Conservation (phyloP, 2,797 vertebrate genomes). For the Cyclopterus lumpus region DNA sequence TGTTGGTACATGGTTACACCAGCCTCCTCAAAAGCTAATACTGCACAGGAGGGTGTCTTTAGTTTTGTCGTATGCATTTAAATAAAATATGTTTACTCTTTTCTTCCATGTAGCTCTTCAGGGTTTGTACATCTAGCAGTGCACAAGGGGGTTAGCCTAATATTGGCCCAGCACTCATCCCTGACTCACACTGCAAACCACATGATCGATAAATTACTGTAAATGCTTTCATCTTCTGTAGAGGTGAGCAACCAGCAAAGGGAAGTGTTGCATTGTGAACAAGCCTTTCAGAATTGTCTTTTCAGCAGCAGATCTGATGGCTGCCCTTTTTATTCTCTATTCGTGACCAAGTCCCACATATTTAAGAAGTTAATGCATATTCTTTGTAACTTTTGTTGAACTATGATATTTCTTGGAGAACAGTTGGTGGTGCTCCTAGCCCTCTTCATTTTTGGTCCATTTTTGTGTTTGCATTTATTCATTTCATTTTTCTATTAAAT, state of each 20-base stretch:
- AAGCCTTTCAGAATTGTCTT: background rate
- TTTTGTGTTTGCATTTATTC: background rate
- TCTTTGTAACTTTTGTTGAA: background rate
- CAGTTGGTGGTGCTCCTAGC: background rate
- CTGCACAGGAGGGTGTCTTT: constrained; percentile 38
- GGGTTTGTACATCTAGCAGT: constrained; percentile 22
- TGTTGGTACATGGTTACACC: constrained; percentile 66
- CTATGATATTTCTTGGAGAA: background rate
- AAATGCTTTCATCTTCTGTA: constrained; percentile 18
- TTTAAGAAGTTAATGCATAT: background rate
- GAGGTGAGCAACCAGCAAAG: constrained; percentile 3
- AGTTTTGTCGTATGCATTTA: constrained; percentile 24
- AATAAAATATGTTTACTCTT: constrained; percentile 1
- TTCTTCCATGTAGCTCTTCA: constrained; percentile 14
- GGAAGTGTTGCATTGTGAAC: background rate
- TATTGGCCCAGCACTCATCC: constrained; percentile 23
- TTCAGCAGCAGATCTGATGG: background rate
- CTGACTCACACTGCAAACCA: constrained; percentile 7
- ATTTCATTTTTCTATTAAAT: background rate
- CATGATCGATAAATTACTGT: constrained; percentile 7
- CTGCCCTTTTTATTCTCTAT: background rate
- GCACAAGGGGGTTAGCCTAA: background rate
- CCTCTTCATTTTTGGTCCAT: background rate
- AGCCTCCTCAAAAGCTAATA: constrained; percentile 54
- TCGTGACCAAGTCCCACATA: background rate